phyloP scores from a whole-genome alignment of 2,888 invertebrate species.

The Eutolmus rufibarbis region DNA sequence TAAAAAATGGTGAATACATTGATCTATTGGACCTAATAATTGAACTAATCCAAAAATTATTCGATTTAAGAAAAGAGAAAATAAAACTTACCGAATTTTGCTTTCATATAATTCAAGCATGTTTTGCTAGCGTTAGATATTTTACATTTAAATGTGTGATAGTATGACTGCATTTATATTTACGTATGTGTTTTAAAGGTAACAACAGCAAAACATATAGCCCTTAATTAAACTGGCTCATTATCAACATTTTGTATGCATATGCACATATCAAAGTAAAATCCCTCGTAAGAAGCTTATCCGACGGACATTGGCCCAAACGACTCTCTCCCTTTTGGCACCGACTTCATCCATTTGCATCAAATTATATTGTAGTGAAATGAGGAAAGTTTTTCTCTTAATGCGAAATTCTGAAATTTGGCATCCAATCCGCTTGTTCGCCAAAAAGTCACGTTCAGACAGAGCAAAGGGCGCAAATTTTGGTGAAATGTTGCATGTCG shows the following conservation, averaged over 20 bases:
- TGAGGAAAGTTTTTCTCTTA: not conserved
- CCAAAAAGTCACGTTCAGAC: not conserved
- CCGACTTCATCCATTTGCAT: not conserved
- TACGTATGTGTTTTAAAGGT: not conserved
- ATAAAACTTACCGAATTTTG: too few relatives aligned
- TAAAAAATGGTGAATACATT: too few relatives aligned
- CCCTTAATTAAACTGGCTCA: not conserved
- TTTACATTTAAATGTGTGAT: not conserved
- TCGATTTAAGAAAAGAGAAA: too few relatives aligned
- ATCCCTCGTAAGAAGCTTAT: not conserved
- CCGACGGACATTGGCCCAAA: not conserved
- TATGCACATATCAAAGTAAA: not conserved
- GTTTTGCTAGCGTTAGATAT: too few relatives aligned
- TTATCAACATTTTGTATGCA: conserved; percentile 12
- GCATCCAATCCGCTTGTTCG: not conserved
- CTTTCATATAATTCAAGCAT: too few relatives aligned
- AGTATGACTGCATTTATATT: not conserved
- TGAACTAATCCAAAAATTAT: too few relatives aligned
- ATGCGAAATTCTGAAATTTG: not conserved
- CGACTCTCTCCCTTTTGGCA: not conserved
- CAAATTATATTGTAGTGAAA: not conserved
- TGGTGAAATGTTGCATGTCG: not conserved
- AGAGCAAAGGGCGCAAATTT: not conserved
- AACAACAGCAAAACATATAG: not conserved
- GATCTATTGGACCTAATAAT: too few relatives aligned